These are phyloP conservation scores for Megathymus violae DNA, from an alignment of 1,140 invertebrate genomes.

Conservation along the genomic window DNA sequence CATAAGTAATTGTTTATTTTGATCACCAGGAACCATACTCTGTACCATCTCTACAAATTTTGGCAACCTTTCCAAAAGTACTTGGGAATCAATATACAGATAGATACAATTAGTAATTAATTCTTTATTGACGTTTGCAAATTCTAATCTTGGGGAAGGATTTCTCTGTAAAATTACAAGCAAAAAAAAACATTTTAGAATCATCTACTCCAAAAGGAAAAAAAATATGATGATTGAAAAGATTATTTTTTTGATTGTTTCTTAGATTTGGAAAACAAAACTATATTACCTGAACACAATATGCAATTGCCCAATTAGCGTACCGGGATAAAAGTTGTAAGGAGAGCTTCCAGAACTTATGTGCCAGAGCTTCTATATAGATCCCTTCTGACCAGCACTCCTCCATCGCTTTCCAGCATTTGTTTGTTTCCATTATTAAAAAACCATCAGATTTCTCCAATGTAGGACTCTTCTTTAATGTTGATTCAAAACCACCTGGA, in stretches of 20 bases:
- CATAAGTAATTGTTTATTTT: constrained; percentile 58
- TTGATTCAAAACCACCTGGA: constrained; percentile 84
- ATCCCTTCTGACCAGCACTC: constrained; percentile 90
- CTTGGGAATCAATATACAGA: constrained; percentile 64
- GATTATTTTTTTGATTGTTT: too few species aligned
- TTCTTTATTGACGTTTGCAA: constrained; percentile 57
- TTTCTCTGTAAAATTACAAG: constrained; percentile 61
- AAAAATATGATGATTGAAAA: too few species aligned
- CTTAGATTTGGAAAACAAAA: neutral
- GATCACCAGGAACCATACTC: constrained; percentile 68
- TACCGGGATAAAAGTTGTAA: constrained; percentile 92
- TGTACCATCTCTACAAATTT: constrained; percentile 73
- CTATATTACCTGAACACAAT: constrained; percentile 67
- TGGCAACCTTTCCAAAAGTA: constrained; percentile 71
- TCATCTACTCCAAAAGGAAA: too few species aligned
- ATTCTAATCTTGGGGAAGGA: constrained; percentile 51
- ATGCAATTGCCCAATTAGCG: constrained; percentile 86
- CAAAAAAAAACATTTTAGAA: too few species aligned
- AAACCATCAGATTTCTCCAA: constrained; percentile 68
- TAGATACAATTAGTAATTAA: constrained; percentile 67
- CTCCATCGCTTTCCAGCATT: constrained; percentile 85
- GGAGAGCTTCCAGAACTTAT: constrained; percentile 94
- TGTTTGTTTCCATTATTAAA: constrained; percentile 81
- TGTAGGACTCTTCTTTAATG: constrained; percentile 78
- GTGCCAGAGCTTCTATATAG: constrained; percentile 89